Percentiles rank a stretch among this genome's conserved stretches.
phyloP scores from a whole-genome alignment of 2,888 invertebrate genomes.

The Dicyrtoma fusca region DNA sequence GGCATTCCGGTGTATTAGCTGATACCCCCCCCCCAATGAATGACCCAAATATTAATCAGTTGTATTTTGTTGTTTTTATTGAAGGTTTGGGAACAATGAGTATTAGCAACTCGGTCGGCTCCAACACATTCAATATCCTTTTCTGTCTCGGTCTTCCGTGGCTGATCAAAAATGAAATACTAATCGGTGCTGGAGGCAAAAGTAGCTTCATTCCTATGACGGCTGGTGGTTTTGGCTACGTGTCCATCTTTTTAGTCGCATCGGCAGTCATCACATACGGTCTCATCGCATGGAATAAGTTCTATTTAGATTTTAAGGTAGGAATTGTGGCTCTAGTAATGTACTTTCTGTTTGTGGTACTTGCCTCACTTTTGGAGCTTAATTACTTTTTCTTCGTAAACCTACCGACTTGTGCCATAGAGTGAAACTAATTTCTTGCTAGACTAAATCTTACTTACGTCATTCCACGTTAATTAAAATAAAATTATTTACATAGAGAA shows the following conservation, averaged over 20 bases:
- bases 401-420: conserved; percentile 57
- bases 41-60: too few relatives aligned
- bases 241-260: conserved; percentile 67
- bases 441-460: too few relatives aligned
- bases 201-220: conserved; percentile 80
- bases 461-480: not conserved
- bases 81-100: conserved; percentile 77
- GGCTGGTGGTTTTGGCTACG: conserved; percentile 59
- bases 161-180: conserved; percentile 73
- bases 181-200: conserved; percentile 70
- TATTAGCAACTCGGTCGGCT: conserved; percentile 82
- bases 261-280: conserved; percentile 64
- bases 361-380: conserved; percentile 78
- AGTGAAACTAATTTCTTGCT: not conserved
- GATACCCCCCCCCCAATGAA: too few relatives aligned
- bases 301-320: conserved; percentile 70
- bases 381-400: conserved; percentile 67
- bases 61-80: not conserved
- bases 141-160: conserved; percentile 82
- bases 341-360: conserved; percentile 72
- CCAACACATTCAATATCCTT: conserved; percentile 81
- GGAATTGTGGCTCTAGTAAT: conserved; percentile 70
- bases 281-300: conserved; percentile 70
- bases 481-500: not conserved
- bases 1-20: too few relatives aligned